Evolutionary conservation across 2,888 invertebrate species (phyloP), one percentile per base, ranked within the genome.

Genomic region (Hydriomena furcata): DNA sequence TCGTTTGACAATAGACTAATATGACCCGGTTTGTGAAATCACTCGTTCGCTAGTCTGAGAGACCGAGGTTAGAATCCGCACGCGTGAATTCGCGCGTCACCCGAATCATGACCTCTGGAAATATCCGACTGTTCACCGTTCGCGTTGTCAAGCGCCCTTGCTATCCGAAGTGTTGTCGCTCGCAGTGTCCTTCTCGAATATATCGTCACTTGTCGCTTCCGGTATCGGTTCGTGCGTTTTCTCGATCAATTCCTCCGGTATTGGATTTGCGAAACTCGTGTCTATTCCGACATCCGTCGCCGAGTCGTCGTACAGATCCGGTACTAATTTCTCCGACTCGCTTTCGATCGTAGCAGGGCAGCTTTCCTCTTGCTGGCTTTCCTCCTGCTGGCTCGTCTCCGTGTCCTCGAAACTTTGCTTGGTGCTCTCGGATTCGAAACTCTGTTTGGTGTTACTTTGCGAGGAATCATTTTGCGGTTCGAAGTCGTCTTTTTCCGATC

Each of bases 61-160:
- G 30, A 5, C 10, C 53, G 49, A 8, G 30, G 41, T 43, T 45
- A 42, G 67, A 42, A 23, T 34, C 46, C 43, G 50, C 55, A 31
- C 60, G 56, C 54, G 54, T 52, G 70, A 69, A 1, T 13, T 10
- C 28, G 40, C 56, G 73, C 73, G 75, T 81, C 86, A 84, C 89
- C 88, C 88, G 87, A 87, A 84, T 88, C 86, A 85, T 73, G 76
- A 79, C 83, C 82, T 80, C 76, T 82, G 86, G 81, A 86, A 84
- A 76, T 82, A 82, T 58, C 84, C 84, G n/a, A n/a, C n/a, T n/a
- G 75, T 76, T 79, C 83, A 73, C 38, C 64, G 58, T 10, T 66
- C 65, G 65, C 76, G 66, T 51, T 71, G 84, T 88, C 88, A 87
- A 67, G 82, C 79, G 42, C 72, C 81, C 52, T 63, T 65, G 45